These are phyloP conservation scores for Lycia hirtaria DNA, from an alignment of 2,888 invertebrate species.

Conservation along the genomic window DNA sequence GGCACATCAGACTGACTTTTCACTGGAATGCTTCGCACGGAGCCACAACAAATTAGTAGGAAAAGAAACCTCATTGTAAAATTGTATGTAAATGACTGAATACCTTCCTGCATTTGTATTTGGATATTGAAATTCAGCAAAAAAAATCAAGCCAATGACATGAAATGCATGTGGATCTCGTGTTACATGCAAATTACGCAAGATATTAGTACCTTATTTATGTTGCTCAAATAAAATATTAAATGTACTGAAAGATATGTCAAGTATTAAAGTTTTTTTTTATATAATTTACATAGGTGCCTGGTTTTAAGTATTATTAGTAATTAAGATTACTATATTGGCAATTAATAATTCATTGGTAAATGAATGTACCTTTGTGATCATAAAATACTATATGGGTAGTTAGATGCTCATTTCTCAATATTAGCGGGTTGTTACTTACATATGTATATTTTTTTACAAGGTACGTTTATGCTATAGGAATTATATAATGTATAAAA, in stretches of 20 bases:
- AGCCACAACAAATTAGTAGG: constrained; percentile 25
- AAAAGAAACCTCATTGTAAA: constrained; percentile 34
- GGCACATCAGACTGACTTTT: neutral
- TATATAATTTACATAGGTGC: neutral
- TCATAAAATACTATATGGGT: neutral
- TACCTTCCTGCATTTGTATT: constrained; percentile 33
- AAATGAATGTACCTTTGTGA: neutral
- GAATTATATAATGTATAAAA: no score
- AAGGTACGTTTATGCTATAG: no score
- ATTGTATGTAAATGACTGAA: constrained; percentile 34
- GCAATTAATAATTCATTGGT: neutral
- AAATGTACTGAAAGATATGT: neutral
- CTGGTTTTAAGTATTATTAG: neutral
- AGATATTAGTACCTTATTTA: neutral
- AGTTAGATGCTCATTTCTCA: no score
- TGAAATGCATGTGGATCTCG: neutral
- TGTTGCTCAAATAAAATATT: neutral
- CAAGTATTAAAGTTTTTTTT: neutral
- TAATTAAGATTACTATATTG: neutral
- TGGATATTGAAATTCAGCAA: constrained; percentile 30
- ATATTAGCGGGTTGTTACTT: no score
- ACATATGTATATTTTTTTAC: no score
- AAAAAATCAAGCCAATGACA: constrained; percentile 24
- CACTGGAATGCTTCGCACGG: constrained; percentile 16
- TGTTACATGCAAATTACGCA: constrained; percentile 11